Percentiles rank a stretch among this genome's conserved stretches.
Conservation (phyloP, 1,140 invertebrate species). For the Subanguina moxae region DNA sequence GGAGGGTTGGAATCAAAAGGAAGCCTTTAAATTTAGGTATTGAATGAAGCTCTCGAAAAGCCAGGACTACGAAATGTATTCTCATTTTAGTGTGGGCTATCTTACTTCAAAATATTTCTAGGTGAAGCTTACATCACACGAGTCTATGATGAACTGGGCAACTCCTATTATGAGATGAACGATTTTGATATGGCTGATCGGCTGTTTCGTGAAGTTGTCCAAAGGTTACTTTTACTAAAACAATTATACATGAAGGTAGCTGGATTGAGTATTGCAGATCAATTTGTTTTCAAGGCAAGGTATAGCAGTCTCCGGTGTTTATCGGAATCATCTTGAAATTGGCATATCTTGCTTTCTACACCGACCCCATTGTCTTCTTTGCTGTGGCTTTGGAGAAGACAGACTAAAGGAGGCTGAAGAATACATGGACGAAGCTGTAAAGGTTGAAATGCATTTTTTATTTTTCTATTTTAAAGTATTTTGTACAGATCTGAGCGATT, state of each 20-base stretch:
- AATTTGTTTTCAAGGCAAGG: constrained; percentile 49
- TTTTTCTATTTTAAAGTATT: neutral
- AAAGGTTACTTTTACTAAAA: constrained; percentile 32
- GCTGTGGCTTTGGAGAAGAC: constrained; percentile 52
- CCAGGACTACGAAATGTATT: too few species aligned
- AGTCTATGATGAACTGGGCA: constrained; percentile 55
- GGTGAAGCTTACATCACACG: constrained; percentile 28
- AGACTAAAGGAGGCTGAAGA: constrained; percentile 50
- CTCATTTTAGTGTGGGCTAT: too few species aligned
- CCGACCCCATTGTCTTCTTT: constrained; percentile 56
- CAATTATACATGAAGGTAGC: too few species aligned
- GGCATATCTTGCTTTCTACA: constrained; percentile 54
- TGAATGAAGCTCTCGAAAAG: too few species aligned
- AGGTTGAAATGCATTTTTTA: constrained; percentile 41
- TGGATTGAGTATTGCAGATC: constrained; percentile 35
- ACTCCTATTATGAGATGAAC: constrained; percentile 50
- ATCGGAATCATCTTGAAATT: constrained; percentile 56
- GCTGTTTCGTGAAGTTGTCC: constrained; percentile 46
- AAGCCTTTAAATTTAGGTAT: neutral
- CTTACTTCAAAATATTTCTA: too few species aligned
- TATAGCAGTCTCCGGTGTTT: constrained; percentile 53
- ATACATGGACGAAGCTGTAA: too few species aligned
- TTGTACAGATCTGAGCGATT: constrained; percentile 51
- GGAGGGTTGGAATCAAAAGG: neutral
- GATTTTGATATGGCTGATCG: constrained; percentile 53